Conservation (phyloP, 23 tunicate species). For the Pegea sp. region DNA sequence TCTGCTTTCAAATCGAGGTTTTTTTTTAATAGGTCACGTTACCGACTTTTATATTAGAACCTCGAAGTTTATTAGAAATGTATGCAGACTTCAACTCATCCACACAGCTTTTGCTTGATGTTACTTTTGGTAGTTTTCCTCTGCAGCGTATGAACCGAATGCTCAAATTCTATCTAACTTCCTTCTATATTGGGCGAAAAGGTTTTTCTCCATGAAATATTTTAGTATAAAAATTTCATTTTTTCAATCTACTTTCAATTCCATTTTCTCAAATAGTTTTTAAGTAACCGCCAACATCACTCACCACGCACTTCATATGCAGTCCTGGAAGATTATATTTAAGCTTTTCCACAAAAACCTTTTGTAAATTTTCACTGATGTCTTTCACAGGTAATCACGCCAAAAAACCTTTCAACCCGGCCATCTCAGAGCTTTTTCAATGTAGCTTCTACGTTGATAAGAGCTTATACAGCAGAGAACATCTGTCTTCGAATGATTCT, state of each 20-base stretch:
- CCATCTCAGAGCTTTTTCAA: slow-evolving; percentile 68
- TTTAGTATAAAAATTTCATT: neutral
- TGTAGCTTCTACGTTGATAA: slow-evolving; percentile 55
- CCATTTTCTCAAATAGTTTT: neutral
- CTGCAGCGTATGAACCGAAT: slow-evolving; percentile 57
- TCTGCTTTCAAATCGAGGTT: no score
- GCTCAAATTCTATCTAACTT: slow-evolving; percentile 49
- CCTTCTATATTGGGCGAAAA: slow-evolving; percentile 55
- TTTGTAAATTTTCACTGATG: neutral
- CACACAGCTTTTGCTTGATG: slow-evolving; percentile 27
- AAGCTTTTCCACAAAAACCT: neutral
- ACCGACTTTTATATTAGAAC: slow-evolving; percentile 76
- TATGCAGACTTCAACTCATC: slow-evolving; percentile 52
- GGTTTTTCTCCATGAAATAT: slow-evolving; percentile 13
- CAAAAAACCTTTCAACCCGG: slow-evolving; percentile 87
- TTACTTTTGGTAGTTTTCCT: slow-evolving; percentile 27
- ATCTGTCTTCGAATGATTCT: slow-evolving; percentile 14
- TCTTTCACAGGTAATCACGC: slow-evolving; percentile 38
- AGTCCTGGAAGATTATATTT: neutral
- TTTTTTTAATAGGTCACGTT: slow-evolving; percentile 45
- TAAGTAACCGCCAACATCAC: no score
- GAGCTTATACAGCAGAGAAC: neutral
- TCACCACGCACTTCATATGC: no score
- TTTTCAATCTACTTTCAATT: neutral
- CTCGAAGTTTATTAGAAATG: slow-evolving; percentile 82